Evolutionary conservation across 2,888 invertebrate genomes (phyloP).

Genomic region (Hirtodrosophila cameraria): DNA sequence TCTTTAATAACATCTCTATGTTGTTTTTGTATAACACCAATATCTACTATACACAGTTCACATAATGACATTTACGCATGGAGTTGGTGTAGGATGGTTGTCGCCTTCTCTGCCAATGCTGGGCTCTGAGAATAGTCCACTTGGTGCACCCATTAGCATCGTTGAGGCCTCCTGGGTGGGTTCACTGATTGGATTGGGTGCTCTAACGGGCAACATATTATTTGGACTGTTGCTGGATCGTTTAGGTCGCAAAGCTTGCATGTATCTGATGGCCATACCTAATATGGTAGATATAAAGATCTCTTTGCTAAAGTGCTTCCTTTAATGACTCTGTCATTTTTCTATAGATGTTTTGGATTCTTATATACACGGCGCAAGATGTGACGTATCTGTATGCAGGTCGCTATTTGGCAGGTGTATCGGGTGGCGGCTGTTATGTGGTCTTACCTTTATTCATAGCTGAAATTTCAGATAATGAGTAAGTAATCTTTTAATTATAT

Average conservation of each 20-base stretch:
- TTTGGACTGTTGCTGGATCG: constrained; percentile 73
- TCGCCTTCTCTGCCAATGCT: constrained; percentile 72
- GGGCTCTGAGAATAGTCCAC: constrained; percentile 56
- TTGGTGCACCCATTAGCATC: constrained; percentile 48
- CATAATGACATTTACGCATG: constrained; percentile 78
- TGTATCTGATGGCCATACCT: constrained; percentile 72
- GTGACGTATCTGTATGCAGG: constrained; percentile 74
- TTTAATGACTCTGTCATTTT: constrained; percentile 15
- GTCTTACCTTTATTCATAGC: constrained; percentile 76
- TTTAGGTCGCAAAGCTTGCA: constrained; percentile 71
- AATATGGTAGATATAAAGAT: constrained; percentile 62
- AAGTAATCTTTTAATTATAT: too few relatives aligned
- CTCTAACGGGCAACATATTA: constrained; percentile 69
- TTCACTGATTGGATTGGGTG: constrained; percentile 71
- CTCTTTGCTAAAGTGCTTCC: not conserved
- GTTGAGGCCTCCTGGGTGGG: constrained; percentile 76
- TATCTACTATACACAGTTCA: constrained; percentile 60
- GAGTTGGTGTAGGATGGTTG: constrained; percentile 77
- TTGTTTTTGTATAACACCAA: not conserved
- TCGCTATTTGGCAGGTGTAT: constrained; percentile 70
- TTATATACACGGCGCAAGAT: constrained; percentile 64
- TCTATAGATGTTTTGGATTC: constrained; percentile 73
- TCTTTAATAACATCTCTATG: not conserved
- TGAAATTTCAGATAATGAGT: constrained; percentile 80
- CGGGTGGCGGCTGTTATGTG: constrained; percentile 79